These are phyloP conservation scores for Spinus pinus DNA, from an alignment of 2,797 vertebrate species.

Conservation along the genomic window DNA sequence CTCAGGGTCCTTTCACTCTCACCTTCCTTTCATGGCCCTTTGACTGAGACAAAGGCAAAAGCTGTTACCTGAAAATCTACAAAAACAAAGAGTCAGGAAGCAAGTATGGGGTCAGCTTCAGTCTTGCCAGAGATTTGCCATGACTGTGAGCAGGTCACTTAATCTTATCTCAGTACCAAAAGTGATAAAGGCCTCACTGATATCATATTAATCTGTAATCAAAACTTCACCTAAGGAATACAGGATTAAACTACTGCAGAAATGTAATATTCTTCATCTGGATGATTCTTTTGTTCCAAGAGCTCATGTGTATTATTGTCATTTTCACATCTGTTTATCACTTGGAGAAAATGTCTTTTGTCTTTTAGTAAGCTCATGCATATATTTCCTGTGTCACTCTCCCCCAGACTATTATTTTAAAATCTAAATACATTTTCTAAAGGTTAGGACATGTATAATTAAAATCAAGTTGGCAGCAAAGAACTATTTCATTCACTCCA, in stretches of 20 bases:
- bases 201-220: slow-evolving; percentile 3
- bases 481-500: not conserved
- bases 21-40: not conserved
- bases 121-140: not conserved
- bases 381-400: not conserved
- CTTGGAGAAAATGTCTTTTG: not conserved
- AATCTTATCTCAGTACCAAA: not conserved
- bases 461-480: not conserved
- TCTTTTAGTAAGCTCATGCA: not conserved
- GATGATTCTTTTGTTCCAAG: not conserved
- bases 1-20: not conserved
- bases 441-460: not conserved
- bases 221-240: not conserved
- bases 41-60: not conserved
- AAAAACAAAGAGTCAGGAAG: not conserved
- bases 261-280: not conserved
- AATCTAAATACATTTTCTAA: slow-evolving; percentile 24
- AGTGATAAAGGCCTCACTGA: not conserved
- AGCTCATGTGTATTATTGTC: not conserved
- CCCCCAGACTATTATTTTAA: not conserved
- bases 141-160: not conserved
- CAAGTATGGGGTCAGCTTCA: not conserved
- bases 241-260: not conserved
- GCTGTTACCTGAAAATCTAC: not conserved
- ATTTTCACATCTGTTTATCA: slow-evolving; percentile 38